Percentiles rank a stretch among this genome's conserved stretches.
phyloP scores from a whole-genome alignment of 2,888 invertebrate species.

The Noctuana brunneofusca region DNA sequence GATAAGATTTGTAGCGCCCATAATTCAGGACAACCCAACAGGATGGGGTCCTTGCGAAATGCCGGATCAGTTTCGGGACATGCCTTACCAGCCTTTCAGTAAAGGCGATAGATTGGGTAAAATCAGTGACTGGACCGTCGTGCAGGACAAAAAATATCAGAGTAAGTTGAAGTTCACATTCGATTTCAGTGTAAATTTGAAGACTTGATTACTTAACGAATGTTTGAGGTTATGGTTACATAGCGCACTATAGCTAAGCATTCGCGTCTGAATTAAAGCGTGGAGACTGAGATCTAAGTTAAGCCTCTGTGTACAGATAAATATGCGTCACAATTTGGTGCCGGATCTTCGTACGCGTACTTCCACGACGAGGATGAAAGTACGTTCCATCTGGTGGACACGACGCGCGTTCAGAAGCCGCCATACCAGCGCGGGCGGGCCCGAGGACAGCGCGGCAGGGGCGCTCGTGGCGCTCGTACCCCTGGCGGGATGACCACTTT shows the following conservation, averaged over 20 bases:
- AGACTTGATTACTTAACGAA: neutral
- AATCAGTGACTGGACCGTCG: slow-evolving; percentile 99
- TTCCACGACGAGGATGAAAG: slow-evolving; percentile 99
- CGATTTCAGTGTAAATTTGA: neutral
- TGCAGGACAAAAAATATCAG: slow-evolving; percentile 96
- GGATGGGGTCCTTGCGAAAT: slow-evolving; percentile 99
- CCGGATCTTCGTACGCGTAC: slow-evolving; percentile 98
- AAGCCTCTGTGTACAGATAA: slow-evolving; percentile 83
- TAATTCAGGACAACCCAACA: slow-evolving; percentile 91
- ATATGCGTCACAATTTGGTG: slow-evolving; percentile 95
- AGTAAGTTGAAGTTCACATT: slow-evolving; percentile 82
- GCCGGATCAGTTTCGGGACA: slow-evolving; percentile 96
- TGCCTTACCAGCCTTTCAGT: slow-evolving; percentile 99
- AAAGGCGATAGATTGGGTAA: slow-evolving; percentile 99
- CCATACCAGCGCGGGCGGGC: slow-evolving; percentile 96
- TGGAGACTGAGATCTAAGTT: neutral
- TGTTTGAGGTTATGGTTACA: slow-evolving; percentile 41
- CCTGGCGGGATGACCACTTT: slow-evolving; percentile 91
- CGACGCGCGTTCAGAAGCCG: slow-evolving; percentile 93
- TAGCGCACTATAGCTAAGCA: too few relatives aligned
- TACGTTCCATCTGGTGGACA: slow-evolving; percentile 98
- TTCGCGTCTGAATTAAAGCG: neutral
- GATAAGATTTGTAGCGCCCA: slow-evolving; percentile 87
- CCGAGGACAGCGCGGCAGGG: slow-evolving; percentile 89
- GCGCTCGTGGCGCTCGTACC: slow-evolving; percentile 86